Conservation (phyloP, 2,113 vertebrate genomes). For the Holacanthus passer region DNA sequence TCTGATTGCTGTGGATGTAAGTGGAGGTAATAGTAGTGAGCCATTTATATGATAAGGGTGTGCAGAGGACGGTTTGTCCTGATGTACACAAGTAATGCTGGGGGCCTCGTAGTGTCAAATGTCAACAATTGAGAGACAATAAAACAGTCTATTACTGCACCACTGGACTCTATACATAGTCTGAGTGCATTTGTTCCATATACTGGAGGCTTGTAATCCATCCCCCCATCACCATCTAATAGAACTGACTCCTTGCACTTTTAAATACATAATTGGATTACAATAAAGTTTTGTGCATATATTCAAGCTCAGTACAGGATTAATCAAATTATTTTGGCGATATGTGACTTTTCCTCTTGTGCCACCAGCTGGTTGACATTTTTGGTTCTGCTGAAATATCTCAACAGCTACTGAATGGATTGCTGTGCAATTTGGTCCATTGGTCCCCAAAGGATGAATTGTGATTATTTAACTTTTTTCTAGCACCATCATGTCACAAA, state of each 20-base stretch:
- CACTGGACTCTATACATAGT: conserved; percentile 2
- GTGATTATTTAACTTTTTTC: not conserved
- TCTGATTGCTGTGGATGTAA: conserved; percentile 53
- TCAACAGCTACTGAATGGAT: not conserved
- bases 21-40: conserved; percentile 50
- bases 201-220: too few relatives aligned
- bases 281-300: too few relatives aligned
- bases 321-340: too few relatives aligned
- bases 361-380: too few relatives aligned
- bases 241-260: not conserved
- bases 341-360: too few relatives aligned
- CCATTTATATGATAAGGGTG: conserved; percentile 37
- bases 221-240: not conserved
- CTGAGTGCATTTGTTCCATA: conserved; percentile 17
- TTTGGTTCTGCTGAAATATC: not conserved
- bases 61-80: conserved; percentile 39
- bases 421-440: not conserved
- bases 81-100: conserved; percentile 27
- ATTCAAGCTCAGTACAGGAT: not conserved
- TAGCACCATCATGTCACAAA: not conserved
- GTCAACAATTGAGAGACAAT: conserved; percentile 55
- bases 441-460: not conserved
- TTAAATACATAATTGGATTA: conserved; percentile 17
- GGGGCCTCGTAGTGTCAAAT: conserved; percentile 34
- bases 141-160: conserved; percentile 33